A percentile compares a stretch with the other conserved stretches of the same genome.
Conservation (phyloP, 2,888 invertebrate genomes). For the Tanytarsus gracilentus region DNA sequence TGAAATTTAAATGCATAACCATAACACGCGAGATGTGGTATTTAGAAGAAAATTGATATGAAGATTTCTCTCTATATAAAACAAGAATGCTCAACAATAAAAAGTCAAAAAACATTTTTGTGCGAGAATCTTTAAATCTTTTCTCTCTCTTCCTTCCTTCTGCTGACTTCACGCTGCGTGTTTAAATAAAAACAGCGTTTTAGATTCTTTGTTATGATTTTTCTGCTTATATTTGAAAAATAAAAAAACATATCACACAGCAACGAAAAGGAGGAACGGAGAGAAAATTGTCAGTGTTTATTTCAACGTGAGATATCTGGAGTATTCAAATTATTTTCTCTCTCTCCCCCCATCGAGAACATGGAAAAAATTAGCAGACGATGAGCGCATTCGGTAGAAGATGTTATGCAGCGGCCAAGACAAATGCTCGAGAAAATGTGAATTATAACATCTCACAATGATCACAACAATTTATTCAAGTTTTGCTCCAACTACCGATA, state of each 20-base stretch:
- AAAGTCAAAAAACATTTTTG: background rate
- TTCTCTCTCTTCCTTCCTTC: background rate
- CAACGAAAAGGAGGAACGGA: slow-evolving; percentile 5
- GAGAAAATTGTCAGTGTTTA: background rate
- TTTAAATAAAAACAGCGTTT: slow-evolving; percentile 2
- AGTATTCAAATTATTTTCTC: slow-evolving; percentile 3
- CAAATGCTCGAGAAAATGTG: slow-evolving; percentile 6
- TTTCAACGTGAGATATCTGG: slow-evolving; percentile 8
- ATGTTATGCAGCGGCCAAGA: background rate
- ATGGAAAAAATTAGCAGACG: background rate
- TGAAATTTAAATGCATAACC: no score
- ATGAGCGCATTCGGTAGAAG: background rate
- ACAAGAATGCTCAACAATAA: background rate
- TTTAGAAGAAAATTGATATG: no score
- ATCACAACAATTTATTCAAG: slow-evolving; percentile 12
- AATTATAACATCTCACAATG: slow-evolving; percentile 6
- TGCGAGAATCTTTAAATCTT: slow-evolving; percentile 8
- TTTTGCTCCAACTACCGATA: slow-evolving; percentile 8
- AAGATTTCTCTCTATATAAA: no score
- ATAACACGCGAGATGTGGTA: no score
- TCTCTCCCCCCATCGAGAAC: background rate
- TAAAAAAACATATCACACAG: no score
- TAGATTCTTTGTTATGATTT: slow-evolving; percentile 10
- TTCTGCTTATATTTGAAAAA: no score
- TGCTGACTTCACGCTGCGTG: slow-evolving; percentile 5